Evolutionary conservation across 2,113 vertebrate genomes (phyloP).

Genomic region (Petromus typicus): DNA sequence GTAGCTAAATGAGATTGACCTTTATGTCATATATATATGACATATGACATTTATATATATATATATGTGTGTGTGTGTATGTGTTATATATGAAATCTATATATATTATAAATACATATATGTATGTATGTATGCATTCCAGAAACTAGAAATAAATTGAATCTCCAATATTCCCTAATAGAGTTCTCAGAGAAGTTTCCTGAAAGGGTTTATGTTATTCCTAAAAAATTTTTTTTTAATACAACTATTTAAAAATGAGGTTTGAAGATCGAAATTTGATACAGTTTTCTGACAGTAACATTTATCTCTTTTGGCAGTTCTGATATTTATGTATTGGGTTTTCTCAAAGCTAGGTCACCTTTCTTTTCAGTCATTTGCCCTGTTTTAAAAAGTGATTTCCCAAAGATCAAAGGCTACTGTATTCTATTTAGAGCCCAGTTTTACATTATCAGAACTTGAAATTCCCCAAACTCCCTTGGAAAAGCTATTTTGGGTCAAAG

Average conservation of each 20-base stretch:
- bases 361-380: constrained; percentile 70
- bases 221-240: constrained; percentile 71
- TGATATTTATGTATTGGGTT: constrained; percentile 80
- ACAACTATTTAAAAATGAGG: constrained; percentile 70
- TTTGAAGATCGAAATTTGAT: constrained; percentile 69
- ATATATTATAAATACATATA: not conserved
- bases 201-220: constrained; percentile 70
- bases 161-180: constrained; percentile 43
- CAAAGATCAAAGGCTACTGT: constrained; percentile 68
- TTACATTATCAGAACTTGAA: constrained; percentile 67
- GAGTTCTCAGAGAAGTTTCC: constrained; percentile 70
- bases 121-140: constrained; percentile 33
- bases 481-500: constrained; percentile 56
- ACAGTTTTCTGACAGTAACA: constrained; percentile 73
- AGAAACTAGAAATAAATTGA: constrained; percentile 67
- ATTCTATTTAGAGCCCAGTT: constrained; percentile 57
- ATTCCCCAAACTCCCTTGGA: constrained; percentile 23
- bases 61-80: not conserved
- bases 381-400: constrained; percentile 75
- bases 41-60: not conserved
- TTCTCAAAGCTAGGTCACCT: constrained; percentile 81
- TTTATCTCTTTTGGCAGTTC: constrained; percentile 75
- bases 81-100: not conserved
- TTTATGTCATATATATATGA: constrained; percentile 9
- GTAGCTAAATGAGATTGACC: constrained; percentile 71